Evolutionary conservation across 2,113 vertebrate species (phyloP), one percentile per base, ranked within the genome.

Genomic region (Pandion haliaetus): DNA sequence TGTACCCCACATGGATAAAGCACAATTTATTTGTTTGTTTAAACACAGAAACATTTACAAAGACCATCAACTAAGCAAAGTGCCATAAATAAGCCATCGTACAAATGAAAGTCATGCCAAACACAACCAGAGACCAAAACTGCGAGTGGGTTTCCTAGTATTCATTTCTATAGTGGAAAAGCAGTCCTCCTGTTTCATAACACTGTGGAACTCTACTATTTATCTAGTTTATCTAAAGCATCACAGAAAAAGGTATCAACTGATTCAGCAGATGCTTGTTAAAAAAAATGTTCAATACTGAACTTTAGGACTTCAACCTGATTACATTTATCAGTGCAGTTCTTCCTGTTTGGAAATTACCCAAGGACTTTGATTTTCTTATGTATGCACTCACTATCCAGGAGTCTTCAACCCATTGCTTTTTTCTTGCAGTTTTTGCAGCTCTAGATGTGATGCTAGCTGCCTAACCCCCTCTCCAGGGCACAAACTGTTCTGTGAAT

Each of bases 401-500:
- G 59, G 18, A 70, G 8, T 17, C 57, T 36, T 76, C n/a, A 74
- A 4, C 1, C 14, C 25, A 19, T 3, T 59, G 32, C 9, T 62
- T 78, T 44, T 42, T n/a, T 36, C 50, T 82, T 62, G 59, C 72
- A 82, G 58, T 19, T 82, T 90, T 65, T 95, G 49, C 36, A 92
- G 66, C n/a, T 87, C 69, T 67, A 9, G 52, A 52, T 72, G 36
- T 40, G 77, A 52, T 91, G 70, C 28, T 82, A 38, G 26, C 4
- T 65, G 73, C 91, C 73, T 89, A 88, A 78, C 38, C 61, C 40
- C 42, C 66, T 82, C 90, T 52, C 85, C 52, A 70, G 81, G 73
- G 14, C 88, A 91, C 96, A 96, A 70, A 90, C 89, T 72, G 47
- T 80, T 57, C 93, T 82, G 57, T 82, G 90, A 96, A 36, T 72